Percentiles rank a stretch among this genome's conserved stretches.
Evolutionary conservation across 2,888 invertebrate species (phyloP).

Genomic region (Syritta pipiens): DNA sequence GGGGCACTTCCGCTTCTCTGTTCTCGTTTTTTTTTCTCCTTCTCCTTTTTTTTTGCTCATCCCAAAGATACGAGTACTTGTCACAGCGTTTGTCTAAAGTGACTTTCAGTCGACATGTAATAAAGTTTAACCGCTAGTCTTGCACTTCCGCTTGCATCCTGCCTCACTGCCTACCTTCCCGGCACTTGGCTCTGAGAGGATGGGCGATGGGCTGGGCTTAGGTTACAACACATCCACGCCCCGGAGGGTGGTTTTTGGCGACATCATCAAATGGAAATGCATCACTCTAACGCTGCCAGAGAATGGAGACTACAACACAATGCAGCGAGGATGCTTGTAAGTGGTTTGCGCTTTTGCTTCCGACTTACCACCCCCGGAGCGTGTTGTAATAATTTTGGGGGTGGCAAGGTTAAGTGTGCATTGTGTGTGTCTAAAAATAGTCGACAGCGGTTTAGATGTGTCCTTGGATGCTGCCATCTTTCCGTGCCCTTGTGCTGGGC

Average conservation of each 20-base stretch:
- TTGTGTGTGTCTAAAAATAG: too few species aligned
- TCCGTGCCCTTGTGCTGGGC: too few species aligned
- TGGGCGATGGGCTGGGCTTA: not conserved
- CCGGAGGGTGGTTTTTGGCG: constrained; percentile 18
- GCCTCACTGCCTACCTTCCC: constrained; percentile 24
- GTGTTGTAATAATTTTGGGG: too few species aligned
- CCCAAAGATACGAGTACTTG: not conserved
- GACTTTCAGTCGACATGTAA: constrained; percentile 56
- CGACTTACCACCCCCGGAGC: too few species aligned
- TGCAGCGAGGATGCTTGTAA: constrained; percentile 30
- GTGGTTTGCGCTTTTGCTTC: constrained; percentile 37
- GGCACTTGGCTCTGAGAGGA: not conserved
- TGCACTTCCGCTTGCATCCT: constrained; percentile 40
- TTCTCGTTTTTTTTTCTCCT: too few species aligned
- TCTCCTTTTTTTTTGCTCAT: too few species aligned
- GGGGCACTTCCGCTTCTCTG: too few species aligned
- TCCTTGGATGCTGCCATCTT: too few species aligned
- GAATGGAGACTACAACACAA: constrained; percentile 18
- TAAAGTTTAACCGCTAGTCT: constrained; percentile 56
- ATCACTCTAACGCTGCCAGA: constrained; percentile 5
- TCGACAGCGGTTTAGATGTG: too few species aligned
- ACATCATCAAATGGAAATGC: constrained; percentile 17
- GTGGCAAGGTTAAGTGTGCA: too few species aligned
- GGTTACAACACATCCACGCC: not conserved
- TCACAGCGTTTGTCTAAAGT: constrained; percentile 53